phyloP scores from a whole-genome alignment of 2,888 invertebrate species.

The Mechanitis messenoides region DNA sequence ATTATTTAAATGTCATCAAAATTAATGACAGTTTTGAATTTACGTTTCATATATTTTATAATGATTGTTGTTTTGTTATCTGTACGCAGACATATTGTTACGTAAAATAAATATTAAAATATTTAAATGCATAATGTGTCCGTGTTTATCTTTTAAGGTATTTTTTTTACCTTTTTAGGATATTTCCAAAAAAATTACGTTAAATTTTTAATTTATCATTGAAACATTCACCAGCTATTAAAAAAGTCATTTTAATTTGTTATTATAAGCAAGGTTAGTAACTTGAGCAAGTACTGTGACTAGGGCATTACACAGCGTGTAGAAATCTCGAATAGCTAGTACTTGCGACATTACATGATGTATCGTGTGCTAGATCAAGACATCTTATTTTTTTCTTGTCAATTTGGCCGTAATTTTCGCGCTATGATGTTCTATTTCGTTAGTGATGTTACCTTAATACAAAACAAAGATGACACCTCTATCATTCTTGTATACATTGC shows the following conservation, averaged over 20 bases:
- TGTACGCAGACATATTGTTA: no score
- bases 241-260: not conserved
- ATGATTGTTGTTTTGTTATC: no score
- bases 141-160: not conserved
- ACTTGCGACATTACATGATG: conserved; percentile 30
- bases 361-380: not conserved
- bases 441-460: no score
- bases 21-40: no score
- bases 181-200: not conserved
- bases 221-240: conserved; percentile 2
- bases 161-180: not conserved
- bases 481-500: no score
- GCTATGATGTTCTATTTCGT: no score
- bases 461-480: no score
- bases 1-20: no score
- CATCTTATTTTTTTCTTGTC: no score
- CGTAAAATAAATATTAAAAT: not conserved
- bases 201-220: not conserved
- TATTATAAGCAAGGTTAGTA: not conserved
- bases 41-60: no score
- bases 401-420: no score
- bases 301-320: conserved; percentile 30
- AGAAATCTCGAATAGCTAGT: conserved; percentile 27
- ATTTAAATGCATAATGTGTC: not conserved
- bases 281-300: not conserved